phyloP scores from a whole-genome alignment of 1,140 invertebrate species.

The Drosophila tsacasi region DNA sequence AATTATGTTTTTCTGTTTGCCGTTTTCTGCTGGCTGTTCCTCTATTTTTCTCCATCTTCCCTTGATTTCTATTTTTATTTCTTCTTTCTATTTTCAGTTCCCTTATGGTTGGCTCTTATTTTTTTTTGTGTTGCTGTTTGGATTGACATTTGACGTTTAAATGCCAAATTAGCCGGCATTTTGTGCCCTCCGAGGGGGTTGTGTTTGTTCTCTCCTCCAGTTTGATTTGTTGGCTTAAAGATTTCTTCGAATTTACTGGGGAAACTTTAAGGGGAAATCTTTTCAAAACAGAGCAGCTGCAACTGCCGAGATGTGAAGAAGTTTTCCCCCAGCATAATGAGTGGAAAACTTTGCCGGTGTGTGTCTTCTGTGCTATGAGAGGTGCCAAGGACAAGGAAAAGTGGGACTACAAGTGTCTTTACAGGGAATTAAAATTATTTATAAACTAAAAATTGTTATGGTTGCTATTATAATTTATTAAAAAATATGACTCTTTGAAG shows the following conservation, averaged over 20 bases:
- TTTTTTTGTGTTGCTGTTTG: slow-evolving; percentile 44
- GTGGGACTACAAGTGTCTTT: not conserved
- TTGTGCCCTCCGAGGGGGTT: slow-evolving; percentile 23
- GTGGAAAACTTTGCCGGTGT: slow-evolving; percentile 51
- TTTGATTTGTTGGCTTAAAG: slow-evolving; percentile 50
- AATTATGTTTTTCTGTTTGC: slow-evolving; percentile 66
- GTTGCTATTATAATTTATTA: not conserved
- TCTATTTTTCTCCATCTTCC: slow-evolving; percentile 16
- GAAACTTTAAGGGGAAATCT: slow-evolving; percentile 25
- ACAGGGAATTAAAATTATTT: not conserved
- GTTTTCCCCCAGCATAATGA: slow-evolving; percentile 58
- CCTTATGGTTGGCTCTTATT: slow-evolving; percentile 23
- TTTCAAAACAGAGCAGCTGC: slow-evolving; percentile 44
- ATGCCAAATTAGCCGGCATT: slow-evolving; percentile 78
- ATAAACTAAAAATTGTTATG: too few relatives aligned
- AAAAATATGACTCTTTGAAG: too few relatives aligned
- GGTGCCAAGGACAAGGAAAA: slow-evolving; percentile 5
- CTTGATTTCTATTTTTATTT: slow-evolving; percentile 29
- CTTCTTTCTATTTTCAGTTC: slow-evolving; percentile 16
- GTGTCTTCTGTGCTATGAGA: slow-evolving; percentile 1
- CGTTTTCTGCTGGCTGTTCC: slow-evolving; percentile 34
- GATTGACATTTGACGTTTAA: slow-evolving; percentile 82
- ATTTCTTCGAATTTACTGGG: slow-evolving; percentile 21
- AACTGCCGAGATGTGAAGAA: slow-evolving; percentile 47
- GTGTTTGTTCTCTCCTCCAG: slow-evolving; percentile 16